Conservation (phyloP, 2,888 invertebrate species). For the Lithodes maja region DNA sequence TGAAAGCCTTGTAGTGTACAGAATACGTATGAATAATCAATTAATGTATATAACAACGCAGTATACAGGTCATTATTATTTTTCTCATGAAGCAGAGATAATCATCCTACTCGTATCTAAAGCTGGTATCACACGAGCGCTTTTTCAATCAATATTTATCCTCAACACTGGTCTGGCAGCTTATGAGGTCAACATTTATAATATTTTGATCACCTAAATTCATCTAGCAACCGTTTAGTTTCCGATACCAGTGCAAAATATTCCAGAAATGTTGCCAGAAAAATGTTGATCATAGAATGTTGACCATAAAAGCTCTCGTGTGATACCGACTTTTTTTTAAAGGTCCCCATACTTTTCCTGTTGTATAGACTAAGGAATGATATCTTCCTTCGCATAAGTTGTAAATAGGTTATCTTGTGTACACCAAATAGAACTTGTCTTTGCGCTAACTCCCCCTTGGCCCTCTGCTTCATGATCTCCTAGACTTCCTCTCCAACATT, state of each 20-base stretch:
- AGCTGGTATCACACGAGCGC: too few species aligned
- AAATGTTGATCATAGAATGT: too few species aligned
- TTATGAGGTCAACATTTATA: too few species aligned
- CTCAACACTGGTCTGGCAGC: too few species aligned
- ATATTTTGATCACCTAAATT: too few species aligned
- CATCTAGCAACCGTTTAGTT: too few species aligned
- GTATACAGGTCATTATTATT: not conserved
- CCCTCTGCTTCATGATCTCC: not conserved
- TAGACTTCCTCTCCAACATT: not conserved
- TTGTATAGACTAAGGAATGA: not conserved
- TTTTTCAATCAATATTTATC: too few species aligned
- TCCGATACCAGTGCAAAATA: too few species aligned
- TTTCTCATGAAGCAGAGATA: not conserved
- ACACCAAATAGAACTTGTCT: not conserved
- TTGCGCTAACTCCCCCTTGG: not conserved
- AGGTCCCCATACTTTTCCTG: not conserved
- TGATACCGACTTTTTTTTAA: not conserved
- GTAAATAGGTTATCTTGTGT: not conserved
- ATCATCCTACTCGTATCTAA: not conserved
- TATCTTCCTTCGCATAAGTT: not conserved
- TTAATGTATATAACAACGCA: not conserved
- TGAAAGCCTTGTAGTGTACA: constrained; percentile 9
- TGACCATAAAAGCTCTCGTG: too few species aligned
- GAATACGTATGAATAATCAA: not conserved
- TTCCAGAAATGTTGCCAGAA: too few species aligned